Base-by-base conservation (phyloP, 2,797 vertebrate species). In the Neosalanx taihuensis region DNA sequence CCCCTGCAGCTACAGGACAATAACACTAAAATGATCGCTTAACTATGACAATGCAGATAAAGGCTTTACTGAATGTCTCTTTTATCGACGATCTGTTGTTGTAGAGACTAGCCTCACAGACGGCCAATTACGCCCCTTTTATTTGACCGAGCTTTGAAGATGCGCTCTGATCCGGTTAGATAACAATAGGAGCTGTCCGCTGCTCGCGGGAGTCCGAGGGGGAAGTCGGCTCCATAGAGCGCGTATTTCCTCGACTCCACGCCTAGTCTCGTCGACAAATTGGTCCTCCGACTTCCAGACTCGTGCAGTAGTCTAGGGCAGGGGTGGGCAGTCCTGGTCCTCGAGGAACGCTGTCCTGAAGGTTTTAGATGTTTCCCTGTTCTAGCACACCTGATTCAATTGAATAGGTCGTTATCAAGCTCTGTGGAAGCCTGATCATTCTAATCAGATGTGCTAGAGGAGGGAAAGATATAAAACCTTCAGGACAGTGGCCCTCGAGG, bases 31-130 rank as follows among this genome's bases (percentile, higher is more conserved):
- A 76, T 79, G 84, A 85, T 87, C 86, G 87, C 86, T 91, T 89
- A 90, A 83, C 84, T 79, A 72, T 56, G 83, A 89, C 88, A 87
- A 81, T 86, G 83, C 72, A 82, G 87, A 91, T 91, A 89, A 90
- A 77, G 73, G 73, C 23, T 46, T 83, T 76, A 82, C 76, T 87
- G 60, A 80, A 84, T 85, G 86, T 88, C 75, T 86, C 79, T 81
- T 86, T 83, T 83, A 82, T 92, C 87, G 76, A 80, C 59, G 86
- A 89, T 85, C 84, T 87, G 81, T 86, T 77, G 79, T 74, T 77
- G 0, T 69, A 75, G 71, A 84, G 81, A 80, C 74, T 79, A 75
- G 63, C 88, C 82, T 72, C 79, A 76, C 75, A 67, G 77, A 74
- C 85, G 64, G 57, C 75, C 74, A 15, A 78, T 84, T 82, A 81